Percentiles rank a stretch among this genome's conserved stretches.
These are phyloP conservation scores for Conger conger DNA, from an alignment of 2,113 vertebrate species.

Conservation along the genomic window DNA sequence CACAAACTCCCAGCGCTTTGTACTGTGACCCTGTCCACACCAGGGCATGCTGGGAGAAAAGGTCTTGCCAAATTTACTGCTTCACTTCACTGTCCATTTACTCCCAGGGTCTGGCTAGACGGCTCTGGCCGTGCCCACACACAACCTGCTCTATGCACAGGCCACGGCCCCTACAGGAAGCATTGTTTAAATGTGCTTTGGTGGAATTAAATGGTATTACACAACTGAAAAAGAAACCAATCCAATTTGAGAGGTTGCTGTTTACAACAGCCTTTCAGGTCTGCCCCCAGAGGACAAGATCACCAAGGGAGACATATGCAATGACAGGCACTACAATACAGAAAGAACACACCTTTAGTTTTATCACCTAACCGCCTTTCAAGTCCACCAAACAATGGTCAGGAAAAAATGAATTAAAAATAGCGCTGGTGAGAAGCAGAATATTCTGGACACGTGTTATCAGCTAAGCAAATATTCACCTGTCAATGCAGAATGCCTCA, in stretches of 20 bases:
- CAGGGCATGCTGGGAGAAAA: slow-evolving; percentile 7
- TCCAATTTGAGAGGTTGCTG: slow-evolving; percentile 7
- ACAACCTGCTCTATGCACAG: not conserved
- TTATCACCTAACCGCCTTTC: slow-evolving; percentile 55
- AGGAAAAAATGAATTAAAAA: slow-evolving; percentile 44
- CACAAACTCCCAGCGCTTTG: not conserved
- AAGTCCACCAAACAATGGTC: slow-evolving; percentile 61
- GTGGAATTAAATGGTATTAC: not conserved
- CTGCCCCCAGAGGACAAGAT: not conserved
- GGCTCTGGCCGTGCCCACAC: not conserved
- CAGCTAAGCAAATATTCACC: slow-evolving; percentile 66
- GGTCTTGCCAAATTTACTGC: not conserved
- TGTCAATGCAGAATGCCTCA: slow-evolving; percentile 64
- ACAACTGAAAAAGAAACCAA: not conserved
- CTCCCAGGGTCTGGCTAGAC: not conserved
- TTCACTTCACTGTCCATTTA: slow-evolving; percentile 17
- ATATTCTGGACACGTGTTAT: slow-evolving; percentile 64
- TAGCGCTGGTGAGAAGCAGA: slow-evolving; percentile 42
- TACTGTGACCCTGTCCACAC: not conserved
- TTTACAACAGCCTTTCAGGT: slow-evolving; percentile 41
- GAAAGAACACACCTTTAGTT: slow-evolving; percentile 48
- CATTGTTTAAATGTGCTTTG: not conserved
- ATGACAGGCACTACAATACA: slow-evolving; percentile 41
- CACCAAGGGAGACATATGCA: slow-evolving; percentile 20
- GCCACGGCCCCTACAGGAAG: not conserved